These are phyloP conservation scores for Centropus bengalensis DNA, from an alignment of 2,113 vertebrate species.

Conservation along the genomic window DNA sequence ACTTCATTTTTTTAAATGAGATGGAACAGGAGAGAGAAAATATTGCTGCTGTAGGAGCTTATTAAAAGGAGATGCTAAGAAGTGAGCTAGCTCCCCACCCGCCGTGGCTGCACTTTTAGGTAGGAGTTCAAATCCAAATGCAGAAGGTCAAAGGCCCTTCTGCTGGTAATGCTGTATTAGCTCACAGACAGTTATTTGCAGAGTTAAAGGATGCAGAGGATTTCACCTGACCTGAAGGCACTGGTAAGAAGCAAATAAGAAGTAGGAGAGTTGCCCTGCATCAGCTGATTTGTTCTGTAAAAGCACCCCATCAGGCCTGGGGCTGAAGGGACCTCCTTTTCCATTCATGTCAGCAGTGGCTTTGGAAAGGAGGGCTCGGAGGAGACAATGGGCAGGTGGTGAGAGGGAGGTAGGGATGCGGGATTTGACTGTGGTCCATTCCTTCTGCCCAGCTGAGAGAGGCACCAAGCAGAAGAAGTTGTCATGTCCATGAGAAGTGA, in stretches of 20 bases:
- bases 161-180: background rate
- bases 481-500: background rate
- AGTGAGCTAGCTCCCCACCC: fast-evolving
- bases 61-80: background rate
- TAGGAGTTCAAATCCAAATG: fast-evolving
- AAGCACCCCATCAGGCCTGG: background rate
- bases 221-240: background rate
- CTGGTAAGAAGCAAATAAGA: background rate
- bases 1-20: background rate
- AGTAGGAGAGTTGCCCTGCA: background rate
- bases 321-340: background rate
- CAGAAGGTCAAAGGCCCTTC: background rate
- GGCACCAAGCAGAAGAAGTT: background rate
- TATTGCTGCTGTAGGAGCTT: background rate
- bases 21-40: background rate
- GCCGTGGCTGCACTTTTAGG: fast-evolving
- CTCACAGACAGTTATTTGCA: background rate
- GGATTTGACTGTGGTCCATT: background rate
- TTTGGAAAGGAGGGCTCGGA: background rate
- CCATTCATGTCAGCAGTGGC: fast-evolving
- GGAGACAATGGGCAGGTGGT: background rate
- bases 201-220: background rate
- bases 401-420: background rate
- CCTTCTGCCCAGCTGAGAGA: background rate
- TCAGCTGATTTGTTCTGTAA: background rate